These are phyloP conservation scores for Rotaria magnacalcarata DNA, from an alignment of 2,888 invertebrate genomes.

Conservation along the genomic window DNA sequence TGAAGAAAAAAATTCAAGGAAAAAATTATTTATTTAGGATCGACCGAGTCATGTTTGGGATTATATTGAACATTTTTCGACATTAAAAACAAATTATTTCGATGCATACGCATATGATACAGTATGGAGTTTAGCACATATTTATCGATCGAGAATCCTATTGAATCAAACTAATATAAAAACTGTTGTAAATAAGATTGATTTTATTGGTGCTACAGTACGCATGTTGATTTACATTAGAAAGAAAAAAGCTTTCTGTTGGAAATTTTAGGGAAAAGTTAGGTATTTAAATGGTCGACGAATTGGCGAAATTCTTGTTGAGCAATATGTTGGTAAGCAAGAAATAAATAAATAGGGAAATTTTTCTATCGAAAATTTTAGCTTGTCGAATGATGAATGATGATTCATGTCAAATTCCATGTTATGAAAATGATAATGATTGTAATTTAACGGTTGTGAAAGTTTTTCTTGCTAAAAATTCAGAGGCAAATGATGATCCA, in stretches of 20 bases:
- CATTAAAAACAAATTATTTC: neutral
- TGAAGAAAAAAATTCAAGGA: neutral
- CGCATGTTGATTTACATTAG: too few species aligned
- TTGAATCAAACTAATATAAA: neutral
- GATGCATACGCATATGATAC: conserved; percentile 33
- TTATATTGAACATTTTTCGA: neutral
- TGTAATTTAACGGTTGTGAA: neutral
- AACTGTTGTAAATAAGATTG: neutral
- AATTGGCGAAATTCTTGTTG: conserved; percentile 83
- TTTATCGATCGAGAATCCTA: neutral
- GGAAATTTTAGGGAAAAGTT: conserved; percentile 69
- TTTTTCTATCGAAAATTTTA: neutral
- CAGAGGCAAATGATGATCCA: neutral
- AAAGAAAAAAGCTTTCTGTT: neutral
- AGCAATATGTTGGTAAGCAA: conserved; percentile 76
- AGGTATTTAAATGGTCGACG: conserved; percentile 90
- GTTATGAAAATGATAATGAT: neutral
- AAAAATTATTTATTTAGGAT: neutral
- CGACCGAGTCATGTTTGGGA: neutral
- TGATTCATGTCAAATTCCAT: conserved; percentile 20
- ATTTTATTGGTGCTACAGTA: conserved; percentile 8
- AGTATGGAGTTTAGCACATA: conserved; percentile 15
- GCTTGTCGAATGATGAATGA: conserved; percentile 26
- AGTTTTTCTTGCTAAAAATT: neutral
- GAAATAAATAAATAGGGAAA: neutral